Base-by-base conservation (phyloP, 2,888 invertebrate genomes). In the Encarsia formosa region DNA sequence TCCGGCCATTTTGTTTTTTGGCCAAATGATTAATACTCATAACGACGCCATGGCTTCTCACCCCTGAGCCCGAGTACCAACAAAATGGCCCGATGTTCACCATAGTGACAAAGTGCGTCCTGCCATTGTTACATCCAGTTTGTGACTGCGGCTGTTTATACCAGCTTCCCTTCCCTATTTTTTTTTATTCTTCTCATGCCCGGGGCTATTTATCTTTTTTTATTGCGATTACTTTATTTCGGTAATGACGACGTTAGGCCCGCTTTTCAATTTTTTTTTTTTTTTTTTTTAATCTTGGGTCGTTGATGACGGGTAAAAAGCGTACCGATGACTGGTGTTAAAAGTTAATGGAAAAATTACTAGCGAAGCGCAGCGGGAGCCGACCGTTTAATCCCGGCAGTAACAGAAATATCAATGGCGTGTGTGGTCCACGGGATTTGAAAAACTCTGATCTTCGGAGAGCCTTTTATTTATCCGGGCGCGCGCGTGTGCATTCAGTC, bases 401-500 rank as follows among this genome's bases (percentile, higher is more conserved):
- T 68, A 65, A 69, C 64, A 67, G 65, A 65, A 69, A 67, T 66
- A 68, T 69, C 65, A 66, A 60, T 49, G 8, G 31, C 8, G 18
- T 18, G 19, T 29, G 29, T 8, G 8, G 13, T 8, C 29, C 29
- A 29, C 29, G 29, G 13, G 8, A 8, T 29, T 29, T 29, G 29
- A 26, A 8, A 26, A 26, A 26, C 11, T 26, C 6, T 11, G 11
- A 26, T 26, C 26, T 6, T 26, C 26, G 26, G 26, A 11, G 11
- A 26, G 6, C 6, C 11, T 8, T 26, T 8, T 26, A 26, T 26
- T 6, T 26, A 26, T 26, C 26, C 26, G 26, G 6, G 26, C 11
- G 11, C 26, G 11, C 26, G 26, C 26, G 26, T 26, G n/a, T n/a
- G 26, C 11, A 26, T 26, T 8, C 26, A 26, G 26, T 26, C 11